phyloP scores from a whole-genome alignment of 1,140 invertebrate genomes.

The Drosophila asahinai region DNA sequence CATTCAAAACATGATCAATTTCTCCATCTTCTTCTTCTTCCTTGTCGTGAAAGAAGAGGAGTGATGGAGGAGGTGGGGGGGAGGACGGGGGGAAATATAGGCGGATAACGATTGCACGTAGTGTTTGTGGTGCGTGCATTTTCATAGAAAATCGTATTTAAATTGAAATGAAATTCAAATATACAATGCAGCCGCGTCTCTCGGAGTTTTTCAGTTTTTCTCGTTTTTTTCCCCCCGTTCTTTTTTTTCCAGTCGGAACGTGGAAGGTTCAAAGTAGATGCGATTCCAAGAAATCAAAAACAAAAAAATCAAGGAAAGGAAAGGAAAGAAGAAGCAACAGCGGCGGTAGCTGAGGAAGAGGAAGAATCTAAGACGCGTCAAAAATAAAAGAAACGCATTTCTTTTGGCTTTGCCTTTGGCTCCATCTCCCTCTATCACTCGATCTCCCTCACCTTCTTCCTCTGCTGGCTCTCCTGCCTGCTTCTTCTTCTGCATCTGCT shows the following conservation, averaged over 20 bases:
- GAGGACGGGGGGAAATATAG: not conserved
- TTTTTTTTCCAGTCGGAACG: constrained; percentile 45
- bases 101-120: constrained; percentile 48
- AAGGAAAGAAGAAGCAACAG: constrained; percentile 16
- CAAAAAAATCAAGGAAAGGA: constrained; percentile 35
- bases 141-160: constrained; percentile 84
- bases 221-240: not conserved
- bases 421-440: constrained; percentile 9
- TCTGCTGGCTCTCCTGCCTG: constrained; percentile 2
- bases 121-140: constrained; percentile 76
- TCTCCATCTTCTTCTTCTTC: not conserved
- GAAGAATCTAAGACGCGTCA: constrained; percentile 80
- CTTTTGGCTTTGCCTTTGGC: constrained; percentile 55
- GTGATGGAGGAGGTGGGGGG: not conserved
- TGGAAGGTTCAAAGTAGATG: constrained; percentile 81
- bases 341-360: constrained; percentile 10
- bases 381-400: constrained; percentile 79
- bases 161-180: constrained; percentile 83
- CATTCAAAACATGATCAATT: constrained; percentile 55
- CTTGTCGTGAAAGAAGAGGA: not conserved
- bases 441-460: constrained; percentile 8
- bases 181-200: constrained; percentile 69
- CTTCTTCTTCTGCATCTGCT: constrained; percentile 31
- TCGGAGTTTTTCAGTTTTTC: constrained; percentile 33
- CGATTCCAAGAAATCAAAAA: constrained; percentile 79